These are phyloP conservation scores for Rutilus rutilus DNA, from an alignment of 2,113 vertebrate genomes.

Conservation along the genomic window DNA sequence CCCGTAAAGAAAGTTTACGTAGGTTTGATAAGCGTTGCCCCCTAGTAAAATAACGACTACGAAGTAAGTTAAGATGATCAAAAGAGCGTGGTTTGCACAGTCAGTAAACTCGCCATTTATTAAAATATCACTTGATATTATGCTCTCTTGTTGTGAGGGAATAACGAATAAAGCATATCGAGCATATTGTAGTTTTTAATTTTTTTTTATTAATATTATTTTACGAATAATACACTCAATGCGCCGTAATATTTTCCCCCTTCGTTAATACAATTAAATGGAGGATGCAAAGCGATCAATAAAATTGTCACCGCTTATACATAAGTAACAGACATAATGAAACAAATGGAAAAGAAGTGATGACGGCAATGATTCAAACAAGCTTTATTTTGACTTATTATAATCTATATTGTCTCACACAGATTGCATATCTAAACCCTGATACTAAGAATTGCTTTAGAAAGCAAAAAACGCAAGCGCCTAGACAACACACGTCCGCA, in stretches of 20 bases:
- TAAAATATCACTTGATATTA: background rate
- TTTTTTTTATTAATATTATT: background rate
- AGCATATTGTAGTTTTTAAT: too few species aligned
- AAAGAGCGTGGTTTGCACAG: background rate
- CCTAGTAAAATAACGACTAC: background rate
- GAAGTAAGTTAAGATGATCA: background rate
- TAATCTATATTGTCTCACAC: background rate
- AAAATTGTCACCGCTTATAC: background rate
- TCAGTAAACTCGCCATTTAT: background rate
- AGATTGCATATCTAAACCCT: background rate
- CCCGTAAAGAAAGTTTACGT: background rate
- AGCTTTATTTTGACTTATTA: background rate
- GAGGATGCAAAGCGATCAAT: background rate
- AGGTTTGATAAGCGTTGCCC: background rate
- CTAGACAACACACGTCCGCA: conserved; percentile 58
- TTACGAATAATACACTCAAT: background rate
- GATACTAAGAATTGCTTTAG: background rate
- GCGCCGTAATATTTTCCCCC: background rate
- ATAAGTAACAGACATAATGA: background rate
- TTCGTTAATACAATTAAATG: background rate
- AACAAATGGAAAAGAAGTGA: background rate
- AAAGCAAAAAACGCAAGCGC: conserved; percentile 11
- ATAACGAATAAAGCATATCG: background rate
- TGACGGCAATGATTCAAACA: background rate
- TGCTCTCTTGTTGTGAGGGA: background rate